Evolutionary conservation across 2,888 invertebrate genomes (phyloP).

Genomic region (Tetragnatha montana): DNA sequence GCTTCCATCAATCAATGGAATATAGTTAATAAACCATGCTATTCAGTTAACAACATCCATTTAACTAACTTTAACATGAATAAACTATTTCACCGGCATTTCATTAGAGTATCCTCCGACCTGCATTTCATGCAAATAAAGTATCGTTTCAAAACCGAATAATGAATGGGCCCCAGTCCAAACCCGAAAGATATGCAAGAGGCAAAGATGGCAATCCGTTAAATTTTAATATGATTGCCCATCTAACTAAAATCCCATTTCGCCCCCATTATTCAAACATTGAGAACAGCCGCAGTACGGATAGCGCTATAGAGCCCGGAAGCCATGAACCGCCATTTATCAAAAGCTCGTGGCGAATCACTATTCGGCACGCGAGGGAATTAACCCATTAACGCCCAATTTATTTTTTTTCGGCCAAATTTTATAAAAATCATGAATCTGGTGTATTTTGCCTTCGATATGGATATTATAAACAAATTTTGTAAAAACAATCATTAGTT

Average conservation of each 20-base stretch:
- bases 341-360: slow-evolving; percentile 54
- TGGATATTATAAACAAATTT: no score
- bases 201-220: slow-evolving; percentile 44
- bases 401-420: no score
- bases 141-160: slow-evolving; percentile 27
- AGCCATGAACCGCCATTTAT: slow-evolving; percentile 35
- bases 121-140: slow-evolving; percentile 22
- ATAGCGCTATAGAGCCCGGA: slow-evolving; percentile 30
- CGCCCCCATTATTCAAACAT: slow-evolving; percentile 57
- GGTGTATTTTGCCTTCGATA: no score
- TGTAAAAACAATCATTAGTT: no score
- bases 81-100: neutral
- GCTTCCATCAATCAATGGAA: no score
- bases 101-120: neutral
- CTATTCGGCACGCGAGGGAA: slow-evolving; percentile 52
- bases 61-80: neutral
- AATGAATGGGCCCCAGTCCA: slow-evolving; percentile 29
- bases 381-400: no score
- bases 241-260: slow-evolving; percentile 60
- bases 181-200: neutral
- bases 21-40: neutral
- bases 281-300: slow-evolving; percentile 43
- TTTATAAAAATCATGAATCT: no score
- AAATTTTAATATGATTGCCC: slow-evolving; percentile 63
- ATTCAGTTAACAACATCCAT: neutral